Base-by-base conservation (phyloP, 2,113 vertebrate species). In the Heterochromis multidens region DNA sequence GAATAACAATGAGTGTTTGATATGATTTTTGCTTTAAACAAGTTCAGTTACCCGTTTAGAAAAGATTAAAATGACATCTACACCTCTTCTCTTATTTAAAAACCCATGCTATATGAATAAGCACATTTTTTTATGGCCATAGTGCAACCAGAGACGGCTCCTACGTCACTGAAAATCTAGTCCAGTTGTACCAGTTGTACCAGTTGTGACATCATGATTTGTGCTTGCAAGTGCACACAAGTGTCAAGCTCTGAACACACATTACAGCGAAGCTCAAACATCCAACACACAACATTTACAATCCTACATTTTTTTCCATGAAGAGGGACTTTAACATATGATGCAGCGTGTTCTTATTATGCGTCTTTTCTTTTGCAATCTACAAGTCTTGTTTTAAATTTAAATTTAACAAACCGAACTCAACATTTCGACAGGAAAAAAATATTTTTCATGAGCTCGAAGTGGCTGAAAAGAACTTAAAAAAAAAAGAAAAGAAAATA, bases 371-470 rank as follows among this genome's bases (percentile, higher is more conserved):
- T 31, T 0, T 1, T 13, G 7, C 0, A 23, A 2, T 6, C 25
- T 60, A 14, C 13, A 46, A 46, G 7, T 25, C n/a, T 35, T 35
- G 35, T 0, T 77, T 76, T 56, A 56, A 56, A 31, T 49, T 35
- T 77, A 29, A n/a, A 27, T 58, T 78, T 58, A 58, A 35, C 63
- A 16, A 14, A 27, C 16, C 4, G 25, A 72, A 23, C 65, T 72
- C 1, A 0, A 49, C 67, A 0, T 72, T 72, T 21, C 0, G 3
- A 49, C 67, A 77, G 23, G 35, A 0, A 27, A 78, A 5, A 43
- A 49, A 5, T 49, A 0, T 0, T 33, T 31, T 49, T 27, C 0
- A 3, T 23, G 25, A 14, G 17, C 23, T 11, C 77, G 9, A 2
- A 46, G 58, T 13, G 3, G 17, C 23, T 46, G 1, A 31, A 49